Base-by-base conservation (phyloP, 2,113 vertebrate species). In the Anguilla japonica region DNA sequence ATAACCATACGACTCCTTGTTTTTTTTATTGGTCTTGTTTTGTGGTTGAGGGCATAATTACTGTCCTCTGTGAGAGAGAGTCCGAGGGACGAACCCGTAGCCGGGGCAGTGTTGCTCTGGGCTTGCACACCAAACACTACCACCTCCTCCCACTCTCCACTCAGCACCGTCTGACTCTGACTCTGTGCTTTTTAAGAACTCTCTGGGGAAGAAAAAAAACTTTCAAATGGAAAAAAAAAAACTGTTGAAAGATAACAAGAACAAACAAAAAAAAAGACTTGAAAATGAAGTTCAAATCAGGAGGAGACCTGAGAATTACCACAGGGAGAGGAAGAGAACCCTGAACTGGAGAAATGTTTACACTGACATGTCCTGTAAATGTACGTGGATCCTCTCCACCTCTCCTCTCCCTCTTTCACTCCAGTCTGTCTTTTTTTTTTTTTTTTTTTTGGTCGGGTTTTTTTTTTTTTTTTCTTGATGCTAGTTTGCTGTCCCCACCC, bases 311-410 rank as follows among this genome's bases (percentile, higher is more conserved):
- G 63, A 60, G 53, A 29, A 89, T 34, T 89, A 87, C 83, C 86
- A 90, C 90, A 90, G 90, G 89, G 89, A 91, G 83, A 81, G 39
- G n/a, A 86, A 87, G n/a, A 26, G 53, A 18, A 34, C 1, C 85
- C 60, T 26, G 29, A 26, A 75, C 71, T 13, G 71, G 71, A n/a
- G 82, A 88, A 88, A 89, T 91, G 93, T 93, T 94, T 94, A 94
- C 93, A 92, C 84, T 79, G 41, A 67, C 87, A 84, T 86, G 67
- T 40, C 83, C 53, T 90, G 85, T 92, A 67, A 67, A 26, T 67
- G 60, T 67, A 26, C 22, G 82, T 85, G 86, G 29, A 84, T 88
- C 85, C 78, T 86, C 85, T 88, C 53, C 3, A 18, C 79, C 83
- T 89, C 79, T 43, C 87, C 84, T 89, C 81, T 53, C 82, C 82